These are phyloP conservation scores for Strix occidentalis DNA, from an alignment of 2,797 vertebrate species.

Conservation along the genomic window DNA sequence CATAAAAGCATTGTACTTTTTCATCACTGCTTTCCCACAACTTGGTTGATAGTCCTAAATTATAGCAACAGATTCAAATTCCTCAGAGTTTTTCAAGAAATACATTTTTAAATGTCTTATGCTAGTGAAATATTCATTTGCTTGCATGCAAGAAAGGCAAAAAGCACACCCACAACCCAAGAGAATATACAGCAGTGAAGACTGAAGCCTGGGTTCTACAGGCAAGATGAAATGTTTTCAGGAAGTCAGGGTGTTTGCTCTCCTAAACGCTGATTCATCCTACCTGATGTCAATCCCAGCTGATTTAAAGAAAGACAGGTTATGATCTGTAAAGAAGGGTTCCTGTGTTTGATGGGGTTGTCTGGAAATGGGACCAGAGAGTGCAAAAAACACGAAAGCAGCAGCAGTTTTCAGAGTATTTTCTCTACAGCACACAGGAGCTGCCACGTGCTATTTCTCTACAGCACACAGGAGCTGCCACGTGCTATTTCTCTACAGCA, in stretches of 20 bases:
- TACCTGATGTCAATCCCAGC: neutral
- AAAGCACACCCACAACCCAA: neutral
- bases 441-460: neutral
- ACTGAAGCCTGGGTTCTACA: neutral
- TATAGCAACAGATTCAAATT: neutral
- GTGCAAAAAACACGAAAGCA: neutral
- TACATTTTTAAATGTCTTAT: neutral
- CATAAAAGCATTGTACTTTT: neutral
- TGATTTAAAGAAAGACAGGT: neutral
- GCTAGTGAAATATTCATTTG: neutral
- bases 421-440: neutral
- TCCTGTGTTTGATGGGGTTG: neutral
- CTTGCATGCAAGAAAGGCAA: neutral
- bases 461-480: neutral
- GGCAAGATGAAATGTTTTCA: neutral
- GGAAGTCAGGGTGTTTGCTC: neutral
- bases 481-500: neutral
- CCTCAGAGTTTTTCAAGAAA: neutral
- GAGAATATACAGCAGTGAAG: neutral
- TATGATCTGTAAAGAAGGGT: neutral
- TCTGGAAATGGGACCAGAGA: neutral
- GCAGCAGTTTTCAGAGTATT: neutral
- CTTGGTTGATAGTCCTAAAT: neutral
- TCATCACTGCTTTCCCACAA: neutral
- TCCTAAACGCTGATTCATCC: neutral